Conservation (phyloP, 1,140 invertebrate genomes). For the Pararge aegeria region DNA sequence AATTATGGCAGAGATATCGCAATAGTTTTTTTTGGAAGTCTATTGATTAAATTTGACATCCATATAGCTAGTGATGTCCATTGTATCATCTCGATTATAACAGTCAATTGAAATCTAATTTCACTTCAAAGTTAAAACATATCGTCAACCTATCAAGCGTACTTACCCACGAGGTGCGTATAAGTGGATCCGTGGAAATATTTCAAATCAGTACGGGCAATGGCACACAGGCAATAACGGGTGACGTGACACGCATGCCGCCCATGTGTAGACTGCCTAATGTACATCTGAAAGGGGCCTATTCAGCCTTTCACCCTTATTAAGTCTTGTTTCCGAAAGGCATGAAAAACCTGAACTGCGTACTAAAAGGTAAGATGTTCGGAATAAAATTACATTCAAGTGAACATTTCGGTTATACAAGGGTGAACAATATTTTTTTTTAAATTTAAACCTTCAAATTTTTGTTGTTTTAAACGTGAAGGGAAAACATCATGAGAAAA, state of each 20-base stretch:
- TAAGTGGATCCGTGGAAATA: constrained; percentile 77
- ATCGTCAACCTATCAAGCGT: background rate
- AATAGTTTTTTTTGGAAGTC: too few species aligned
- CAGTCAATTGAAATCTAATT: too few species aligned
- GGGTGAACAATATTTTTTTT: background rate
- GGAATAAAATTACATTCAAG: constrained; percentile 1
- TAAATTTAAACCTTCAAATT: too few species aligned
- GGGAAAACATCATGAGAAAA: too few species aligned
- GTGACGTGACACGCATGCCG: constrained; percentile 68
- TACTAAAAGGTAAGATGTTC: constrained; percentile 4
- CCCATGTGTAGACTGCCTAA: constrained; percentile 64
- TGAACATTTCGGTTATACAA: background rate
- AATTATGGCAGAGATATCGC: too few species aligned
- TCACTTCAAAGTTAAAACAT: too few species aligned
- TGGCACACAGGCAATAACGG: constrained; percentile 71
- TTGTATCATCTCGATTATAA: too few species aligned
- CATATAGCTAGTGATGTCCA: too few species aligned
- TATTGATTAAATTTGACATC: too few species aligned
- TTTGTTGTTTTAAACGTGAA: too few species aligned
- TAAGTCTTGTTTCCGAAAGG: constrained; percentile 54
- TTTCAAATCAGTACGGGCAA: constrained; percentile 72
- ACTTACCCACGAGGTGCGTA: constrained; percentile 51
- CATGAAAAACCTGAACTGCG: constrained; percentile 12
- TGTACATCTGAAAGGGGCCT: constrained; percentile 51
- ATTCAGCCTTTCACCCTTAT: constrained; percentile 55